Percentiles rank a stretch among this genome's conserved stretches.
These are phyloP conservation scores for Gopherus flavomarginatus DNA, from an alignment of 2,113 vertebrate genomes.

Conservation along the genomic window DNA sequence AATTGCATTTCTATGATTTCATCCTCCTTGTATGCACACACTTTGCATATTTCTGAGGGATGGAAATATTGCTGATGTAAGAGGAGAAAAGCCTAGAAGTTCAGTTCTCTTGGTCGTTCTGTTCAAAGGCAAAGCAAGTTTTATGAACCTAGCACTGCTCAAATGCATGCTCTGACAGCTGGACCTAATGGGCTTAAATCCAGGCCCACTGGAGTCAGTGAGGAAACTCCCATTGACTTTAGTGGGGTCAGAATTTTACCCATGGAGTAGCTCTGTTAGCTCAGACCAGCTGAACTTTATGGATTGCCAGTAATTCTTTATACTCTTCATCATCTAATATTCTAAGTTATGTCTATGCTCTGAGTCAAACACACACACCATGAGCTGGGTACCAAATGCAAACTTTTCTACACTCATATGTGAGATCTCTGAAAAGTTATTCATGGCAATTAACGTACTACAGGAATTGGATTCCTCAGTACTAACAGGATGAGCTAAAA, in stretches of 20 bases:
- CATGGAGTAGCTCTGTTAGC: not conserved
- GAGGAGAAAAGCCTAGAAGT: not conserved
- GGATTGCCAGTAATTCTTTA: fast-evolving
- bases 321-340: not conserved
- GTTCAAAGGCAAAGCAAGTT: not conserved
- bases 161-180: not conserved
- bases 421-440: not conserved
- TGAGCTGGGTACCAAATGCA: fast-evolving
- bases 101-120: not conserved
- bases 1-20: not conserved
- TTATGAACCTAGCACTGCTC: not conserved
- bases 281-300: not conserved
- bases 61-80: not conserved
- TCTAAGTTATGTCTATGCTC: not conserved
- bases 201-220: not conserved
- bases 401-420: not conserved
- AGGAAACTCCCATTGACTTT: not conserved
- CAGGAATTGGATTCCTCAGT: not conserved
- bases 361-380: fast-evolving
- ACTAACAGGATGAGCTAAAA: not conserved
- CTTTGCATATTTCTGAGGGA: not conserved
- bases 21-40: not conserved
- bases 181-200: not conserved
- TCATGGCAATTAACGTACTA: not conserved
- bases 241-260: not conserved